These are phyloP conservation scores for Priapulus caudatus DNA, from an alignment of 2,888 invertebrate species.

Conservation along the genomic window DNA sequence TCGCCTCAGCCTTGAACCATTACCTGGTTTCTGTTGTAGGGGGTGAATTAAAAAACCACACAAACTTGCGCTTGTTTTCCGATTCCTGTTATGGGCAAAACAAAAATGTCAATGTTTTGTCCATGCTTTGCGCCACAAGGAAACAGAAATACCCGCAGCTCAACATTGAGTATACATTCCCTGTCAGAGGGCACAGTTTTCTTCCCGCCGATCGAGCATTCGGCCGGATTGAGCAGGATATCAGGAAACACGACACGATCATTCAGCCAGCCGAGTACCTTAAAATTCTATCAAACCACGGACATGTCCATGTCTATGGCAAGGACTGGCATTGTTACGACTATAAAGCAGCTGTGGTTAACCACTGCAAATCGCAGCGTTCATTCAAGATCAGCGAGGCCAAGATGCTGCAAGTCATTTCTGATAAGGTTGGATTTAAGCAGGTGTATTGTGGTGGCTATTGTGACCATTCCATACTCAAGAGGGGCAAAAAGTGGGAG, in stretches of 20 bases:
- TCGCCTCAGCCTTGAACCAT: not conserved
- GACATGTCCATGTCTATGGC: not conserved
- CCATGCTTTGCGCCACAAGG: constrained; percentile 1
- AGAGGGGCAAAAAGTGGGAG: no score
- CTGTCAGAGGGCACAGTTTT: constrained; percentile 11
- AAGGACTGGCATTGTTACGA: not conserved
- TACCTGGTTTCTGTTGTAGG: not conserved
- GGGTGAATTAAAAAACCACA: no score
- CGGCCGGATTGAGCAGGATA: constrained; percentile 6
- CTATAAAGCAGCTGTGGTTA: no score
- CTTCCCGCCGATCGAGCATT: constrained; percentile 11
- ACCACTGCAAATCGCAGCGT: no score
- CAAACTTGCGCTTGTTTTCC: no score
- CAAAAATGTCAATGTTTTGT: not conserved
- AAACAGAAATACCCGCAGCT: not conserved
- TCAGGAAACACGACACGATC: constrained; percentile 4
- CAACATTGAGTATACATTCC: constrained; percentile 10
- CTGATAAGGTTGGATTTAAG: no score
- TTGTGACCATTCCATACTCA: no score
- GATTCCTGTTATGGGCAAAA: constrained; percentile 1
- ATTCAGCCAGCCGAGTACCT: not conserved
- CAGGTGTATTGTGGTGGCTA: no score
- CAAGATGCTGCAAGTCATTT: no score
- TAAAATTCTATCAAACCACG: not conserved
- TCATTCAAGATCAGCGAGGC: no score